Evolutionary conservation across 2,113 vertebrate genomes (phyloP).

Genomic region (Dasyprocta punctata): DNA sequence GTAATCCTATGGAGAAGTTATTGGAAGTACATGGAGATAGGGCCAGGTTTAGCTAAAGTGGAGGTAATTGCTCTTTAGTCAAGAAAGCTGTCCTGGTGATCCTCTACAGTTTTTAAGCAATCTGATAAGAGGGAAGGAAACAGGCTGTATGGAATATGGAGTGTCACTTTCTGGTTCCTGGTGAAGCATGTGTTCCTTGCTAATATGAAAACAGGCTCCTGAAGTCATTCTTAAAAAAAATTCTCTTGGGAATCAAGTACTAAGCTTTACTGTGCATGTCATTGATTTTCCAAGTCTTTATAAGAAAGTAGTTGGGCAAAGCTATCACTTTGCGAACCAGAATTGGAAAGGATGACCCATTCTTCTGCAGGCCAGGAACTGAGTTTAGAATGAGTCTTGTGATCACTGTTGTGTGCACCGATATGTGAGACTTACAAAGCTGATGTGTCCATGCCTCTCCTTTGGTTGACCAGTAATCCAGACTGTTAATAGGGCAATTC

Average conservation of each 20-base stretch:
- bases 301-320: neutral
- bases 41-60: too few species aligned
- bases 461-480: constrained; percentile 1
- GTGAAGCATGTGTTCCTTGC: neutral
- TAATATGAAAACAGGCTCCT: neutral
- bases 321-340: neutral
- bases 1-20: too few species aligned
- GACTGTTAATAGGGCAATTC: neutral
- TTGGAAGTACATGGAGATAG: too few species aligned
- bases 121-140: neutral
- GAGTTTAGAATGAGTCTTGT: neutral
- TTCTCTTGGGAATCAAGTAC: neutral
- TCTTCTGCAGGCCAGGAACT: neutral
- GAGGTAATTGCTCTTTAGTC: too few species aligned
- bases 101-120: neutral
- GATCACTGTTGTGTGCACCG: neutral
- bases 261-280: neutral
- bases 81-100: too few species aligned
- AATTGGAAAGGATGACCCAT: neutral
- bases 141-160: neutral
- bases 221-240: neutral
- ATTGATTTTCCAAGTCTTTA: neutral
- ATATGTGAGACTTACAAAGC: neutral
- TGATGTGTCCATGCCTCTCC: neutral
- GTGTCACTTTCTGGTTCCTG: constrained; percentile 4